Conservation (phyloP, 2,888 invertebrate species). For the Sarcophaga rosellei region DNA sequence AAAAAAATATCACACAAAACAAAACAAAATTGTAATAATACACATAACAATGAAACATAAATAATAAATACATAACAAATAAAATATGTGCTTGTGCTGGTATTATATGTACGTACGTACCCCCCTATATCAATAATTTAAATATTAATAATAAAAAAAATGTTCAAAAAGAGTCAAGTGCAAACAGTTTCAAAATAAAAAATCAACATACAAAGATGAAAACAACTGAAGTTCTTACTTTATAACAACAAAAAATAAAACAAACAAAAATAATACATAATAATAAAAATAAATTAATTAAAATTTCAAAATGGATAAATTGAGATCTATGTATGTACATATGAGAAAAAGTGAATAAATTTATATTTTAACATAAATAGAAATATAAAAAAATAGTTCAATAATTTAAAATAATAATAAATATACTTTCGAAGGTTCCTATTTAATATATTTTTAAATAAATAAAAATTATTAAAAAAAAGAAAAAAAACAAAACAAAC, state of each 20-base stretch:
- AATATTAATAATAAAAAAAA: not conserved
- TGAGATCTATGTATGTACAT: slow-evolving; percentile 28
- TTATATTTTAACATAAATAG: slow-evolving; percentile 11
- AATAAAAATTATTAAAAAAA: slow-evolving; percentile 44
- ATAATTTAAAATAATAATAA: slow-evolving; percentile 50
- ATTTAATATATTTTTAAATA: slow-evolving; percentile 61
- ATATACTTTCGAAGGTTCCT: slow-evolving; percentile 68
- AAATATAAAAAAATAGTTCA: slow-evolving; percentile 39
- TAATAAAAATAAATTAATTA: not conserved
- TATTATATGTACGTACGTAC: not conserved
- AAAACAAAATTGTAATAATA: slow-evolving; percentile 7
- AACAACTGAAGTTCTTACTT: no score
- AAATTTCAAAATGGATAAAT: slow-evolving; percentile 37
- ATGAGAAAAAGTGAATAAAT: slow-evolving; percentile 44
- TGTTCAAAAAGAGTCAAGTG: not conserved
- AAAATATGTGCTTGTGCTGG: not conserved
- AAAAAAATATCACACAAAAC: slow-evolving; percentile 31
- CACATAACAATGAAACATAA: not conserved
- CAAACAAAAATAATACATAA: no score
- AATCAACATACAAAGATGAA: no score
- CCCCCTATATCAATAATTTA: not conserved
- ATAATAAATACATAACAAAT: not conserved
- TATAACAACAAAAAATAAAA: no score
- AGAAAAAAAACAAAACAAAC: slow-evolving; percentile 25
- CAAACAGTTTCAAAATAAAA: not conserved